phyloP scores from a whole-genome alignment of 2,888 invertebrate species.

The Acronicta psi region DNA sequence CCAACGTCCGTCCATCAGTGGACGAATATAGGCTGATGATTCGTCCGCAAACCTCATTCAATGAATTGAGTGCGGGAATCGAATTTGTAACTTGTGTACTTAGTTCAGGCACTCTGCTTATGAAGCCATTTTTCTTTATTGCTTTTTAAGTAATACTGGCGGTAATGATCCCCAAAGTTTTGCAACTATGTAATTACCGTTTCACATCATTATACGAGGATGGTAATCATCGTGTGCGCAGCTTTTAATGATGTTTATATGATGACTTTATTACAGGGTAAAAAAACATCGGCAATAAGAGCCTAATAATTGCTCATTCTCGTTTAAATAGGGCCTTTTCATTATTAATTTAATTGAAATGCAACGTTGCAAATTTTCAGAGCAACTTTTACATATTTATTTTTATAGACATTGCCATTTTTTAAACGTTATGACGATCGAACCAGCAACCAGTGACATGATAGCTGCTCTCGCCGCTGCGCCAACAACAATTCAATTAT shows the following conservation, averaged over 20 bases:
- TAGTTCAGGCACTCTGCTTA: neutral
- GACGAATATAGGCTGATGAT: too few relatives aligned
- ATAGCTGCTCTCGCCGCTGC: too few relatives aligned
- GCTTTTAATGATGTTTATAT: constrained; percentile 37
- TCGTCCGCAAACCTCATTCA: too few relatives aligned
- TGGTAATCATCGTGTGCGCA: constrained; percentile 34
- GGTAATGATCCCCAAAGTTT: constrained; percentile 29
- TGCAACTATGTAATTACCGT: constrained; percentile 33
- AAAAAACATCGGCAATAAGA: constrained; percentile 9
- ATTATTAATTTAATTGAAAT: too few relatives aligned
- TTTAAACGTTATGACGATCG: too few relatives aligned
- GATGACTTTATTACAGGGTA: constrained; percentile 41
- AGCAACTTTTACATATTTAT: too few relatives aligned
- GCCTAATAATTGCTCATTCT: constrained; percentile 23
- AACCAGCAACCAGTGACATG: too few relatives aligned
- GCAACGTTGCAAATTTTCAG: too few relatives aligned
- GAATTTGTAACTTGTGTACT: too few relatives aligned
- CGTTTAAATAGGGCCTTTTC: neutral
- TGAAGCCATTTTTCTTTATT: constrained; percentile 3
- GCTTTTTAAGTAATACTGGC: constrained; percentile 11
- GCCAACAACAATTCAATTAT: neutral
- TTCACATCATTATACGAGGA: constrained; percentile 24
- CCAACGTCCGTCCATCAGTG: too few relatives aligned
- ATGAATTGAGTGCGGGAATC: too few relatives aligned
- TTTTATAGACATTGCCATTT: too few relatives aligned